These are phyloP conservation scores for Oncorhynchus clarkii DNA, from an alignment of 2,113 vertebrate species.

Conservation along the genomic window DNA sequence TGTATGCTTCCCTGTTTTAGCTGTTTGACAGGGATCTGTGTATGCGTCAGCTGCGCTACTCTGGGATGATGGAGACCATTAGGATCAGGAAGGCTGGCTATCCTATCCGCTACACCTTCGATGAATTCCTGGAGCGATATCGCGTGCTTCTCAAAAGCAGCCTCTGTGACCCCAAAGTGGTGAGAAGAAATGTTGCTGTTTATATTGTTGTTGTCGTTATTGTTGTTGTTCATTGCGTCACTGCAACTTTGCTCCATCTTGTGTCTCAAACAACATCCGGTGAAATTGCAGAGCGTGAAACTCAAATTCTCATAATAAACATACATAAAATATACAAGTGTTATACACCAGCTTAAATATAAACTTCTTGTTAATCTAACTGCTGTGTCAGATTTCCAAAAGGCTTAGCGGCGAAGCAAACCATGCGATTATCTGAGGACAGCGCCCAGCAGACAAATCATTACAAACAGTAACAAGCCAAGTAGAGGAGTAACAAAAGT, in stretches of 20 bases:
- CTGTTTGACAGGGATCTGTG: slow-evolving; percentile 90
- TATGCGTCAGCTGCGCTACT: slow-evolving; percentile 90
- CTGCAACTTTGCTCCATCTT: not conserved
- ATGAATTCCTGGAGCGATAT: slow-evolving; percentile 86
- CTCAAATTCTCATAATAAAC: no score
- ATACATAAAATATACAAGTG: no score
- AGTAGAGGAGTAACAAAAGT: no score
- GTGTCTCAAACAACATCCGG: no score
- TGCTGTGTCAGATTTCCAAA: no score
- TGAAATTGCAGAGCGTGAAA: no score
- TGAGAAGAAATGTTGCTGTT: slow-evolving; percentile 36
- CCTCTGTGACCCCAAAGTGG: slow-evolving; percentile 68
- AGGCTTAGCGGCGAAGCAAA: no score
- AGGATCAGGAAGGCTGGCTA: slow-evolving; percentile 88
- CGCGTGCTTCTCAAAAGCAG: slow-evolving; percentile 72
- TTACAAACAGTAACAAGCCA: no score
- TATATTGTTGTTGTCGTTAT: not conserved
- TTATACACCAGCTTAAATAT: no score
- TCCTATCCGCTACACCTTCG: slow-evolving; percentile 87
- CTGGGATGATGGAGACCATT: slow-evolving; percentile 97
- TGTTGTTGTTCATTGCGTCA: not conserved
- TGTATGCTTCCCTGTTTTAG: slow-evolving; percentile 31
- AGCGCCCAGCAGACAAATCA: no score
- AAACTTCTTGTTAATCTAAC: no score
- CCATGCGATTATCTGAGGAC: no score